These are phyloP conservation scores for Drosophila hydei DNA, from an alignment of 1,140 invertebrate species.

Conservation along the genomic window DNA sequence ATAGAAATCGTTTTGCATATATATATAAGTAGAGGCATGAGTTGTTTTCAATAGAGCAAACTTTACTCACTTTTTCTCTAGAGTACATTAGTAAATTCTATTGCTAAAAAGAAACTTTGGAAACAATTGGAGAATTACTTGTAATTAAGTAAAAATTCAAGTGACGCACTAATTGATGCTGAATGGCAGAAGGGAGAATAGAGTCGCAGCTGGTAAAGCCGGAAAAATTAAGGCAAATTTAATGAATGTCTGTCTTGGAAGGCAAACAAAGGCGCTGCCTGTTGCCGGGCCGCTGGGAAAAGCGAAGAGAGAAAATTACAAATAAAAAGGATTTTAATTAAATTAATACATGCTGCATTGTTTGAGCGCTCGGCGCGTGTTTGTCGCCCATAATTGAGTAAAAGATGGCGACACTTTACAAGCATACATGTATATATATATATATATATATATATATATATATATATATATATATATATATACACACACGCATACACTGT, in stretches of 20 bases:
- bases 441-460: conserved; percentile 12
- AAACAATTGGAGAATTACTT: background rate
- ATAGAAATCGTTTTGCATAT: no score
- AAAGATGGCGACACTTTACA: conserved; percentile 75
- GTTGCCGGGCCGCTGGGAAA: conserved; percentile 35
- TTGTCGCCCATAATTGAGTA: conserved; percentile 74
- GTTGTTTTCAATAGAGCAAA: background rate
- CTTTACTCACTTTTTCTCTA: background rate
- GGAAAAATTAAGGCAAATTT: conserved; percentile 21
- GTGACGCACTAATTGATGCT: background rate
- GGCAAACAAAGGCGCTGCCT: conserved; percentile 6
- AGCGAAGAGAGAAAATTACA: conserved; percentile 39
- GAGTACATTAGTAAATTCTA: background rate
- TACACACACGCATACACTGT: conserved; percentile 21
- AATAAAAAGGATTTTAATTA: conserved; percentile 79
- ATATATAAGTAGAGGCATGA: no score
- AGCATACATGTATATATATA: conserved; percentile 26
- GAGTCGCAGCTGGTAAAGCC: background rate
- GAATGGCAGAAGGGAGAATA: background rate
- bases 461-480: background rate
- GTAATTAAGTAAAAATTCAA: background rate
- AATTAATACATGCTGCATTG: conserved; percentile 78
- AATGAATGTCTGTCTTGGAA: conserved; percentile 2
- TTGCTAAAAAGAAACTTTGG: background rate
- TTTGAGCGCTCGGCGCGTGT: conserved; percentile 39